Evolutionary conservation across 1,140 invertebrate genomes (phyloP), one percentile per base, ranked within the genome.

Genomic region (Plodia interpunctella): DNA sequence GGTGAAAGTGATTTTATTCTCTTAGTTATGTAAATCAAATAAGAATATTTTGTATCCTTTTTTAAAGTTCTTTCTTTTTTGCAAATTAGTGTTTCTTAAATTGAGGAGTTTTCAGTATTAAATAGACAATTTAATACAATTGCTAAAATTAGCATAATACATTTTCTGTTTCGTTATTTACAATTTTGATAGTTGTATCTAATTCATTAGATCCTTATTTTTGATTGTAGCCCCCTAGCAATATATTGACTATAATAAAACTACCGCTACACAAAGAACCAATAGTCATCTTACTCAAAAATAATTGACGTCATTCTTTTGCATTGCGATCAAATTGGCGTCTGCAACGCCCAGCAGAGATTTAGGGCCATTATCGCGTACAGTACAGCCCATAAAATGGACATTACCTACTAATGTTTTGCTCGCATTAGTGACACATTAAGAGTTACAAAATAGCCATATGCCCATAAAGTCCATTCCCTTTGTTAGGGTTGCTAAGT

Each of bases 381-480:
- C 65, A 58, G 68, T 66, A n/a, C 59, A 65, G 62, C 65, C 76
- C 76, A 73, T 87, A 81, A 85, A 85, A 85, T 68, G 74, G 70
- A 76, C 74, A 78, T 83, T 78, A 87, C 76, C 73, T 66, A 65
- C 78, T 87, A 87, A 87, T 87, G 80, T 78, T 66, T 70, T 62
- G 66, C 68, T 59, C 69, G 76, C 80, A 86, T 88, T 87, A 86
- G 72, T 70, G 74, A 76, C 74, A 74, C 76, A 78, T 75, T 80
- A 74, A 76, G 72, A 74, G 65, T 84, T 86, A 78, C 77, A 76
- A 82, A 83, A 86, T 72, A 73, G 65, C 72, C 71, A 77, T 66
- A 74, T 82, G 76, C 67, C 38, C 38, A 15, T 44, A 32, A 32
- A 1, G 6, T 32, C 30, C 30, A 9, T 32, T 25, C 30, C 4